Conservation (phyloP, 2,888 invertebrate species). For the Polydesmus complanatus region DNA sequence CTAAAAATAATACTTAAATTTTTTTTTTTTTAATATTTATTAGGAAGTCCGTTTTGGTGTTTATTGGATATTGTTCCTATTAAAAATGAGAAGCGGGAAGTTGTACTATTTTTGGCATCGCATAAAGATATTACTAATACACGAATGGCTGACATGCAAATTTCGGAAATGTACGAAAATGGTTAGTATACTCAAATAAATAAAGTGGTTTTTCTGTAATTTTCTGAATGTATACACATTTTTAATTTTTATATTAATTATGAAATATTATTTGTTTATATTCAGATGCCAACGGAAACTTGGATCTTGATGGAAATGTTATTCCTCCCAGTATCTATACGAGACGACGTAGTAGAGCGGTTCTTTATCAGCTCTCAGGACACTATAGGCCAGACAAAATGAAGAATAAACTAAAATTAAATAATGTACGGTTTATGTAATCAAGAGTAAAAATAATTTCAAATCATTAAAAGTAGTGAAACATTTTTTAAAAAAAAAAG, state of each 20-base stretch:
- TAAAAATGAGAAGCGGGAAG: conserved; percentile 94
- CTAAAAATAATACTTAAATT: no score
- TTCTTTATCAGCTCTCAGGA: conserved; percentile 89
- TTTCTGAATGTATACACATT: no score
- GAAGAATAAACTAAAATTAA: conserved; percentile 81
- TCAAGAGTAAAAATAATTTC: no score
- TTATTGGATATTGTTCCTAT: conserved; percentile 93
- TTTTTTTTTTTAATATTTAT: conserved; percentile 22
- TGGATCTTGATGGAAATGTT: conserved; percentile 52
- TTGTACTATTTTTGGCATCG: conserved; percentile 86
- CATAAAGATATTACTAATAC: conserved; percentile 92
- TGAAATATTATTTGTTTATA: no score
- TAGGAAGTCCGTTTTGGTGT: conserved; percentile 89
- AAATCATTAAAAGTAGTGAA: no score
- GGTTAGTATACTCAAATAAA: conserved; percentile 17
- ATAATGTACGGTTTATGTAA: conserved; percentile 71
- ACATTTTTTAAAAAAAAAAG: no score
- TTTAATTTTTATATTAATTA: neutral
- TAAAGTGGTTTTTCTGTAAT: neutral
- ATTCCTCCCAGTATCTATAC: conserved; percentile 62
- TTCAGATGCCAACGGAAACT: conserved; percentile 58
- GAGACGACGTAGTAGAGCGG: conserved; percentile 79
- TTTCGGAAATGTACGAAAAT: conserved; percentile 20
- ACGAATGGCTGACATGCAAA: conserved; percentile 61
- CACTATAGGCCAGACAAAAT: conserved; percentile 83